Conservation (phyloP, 2,888 invertebrate genomes). For the Agrilus biguttatus region DNA sequence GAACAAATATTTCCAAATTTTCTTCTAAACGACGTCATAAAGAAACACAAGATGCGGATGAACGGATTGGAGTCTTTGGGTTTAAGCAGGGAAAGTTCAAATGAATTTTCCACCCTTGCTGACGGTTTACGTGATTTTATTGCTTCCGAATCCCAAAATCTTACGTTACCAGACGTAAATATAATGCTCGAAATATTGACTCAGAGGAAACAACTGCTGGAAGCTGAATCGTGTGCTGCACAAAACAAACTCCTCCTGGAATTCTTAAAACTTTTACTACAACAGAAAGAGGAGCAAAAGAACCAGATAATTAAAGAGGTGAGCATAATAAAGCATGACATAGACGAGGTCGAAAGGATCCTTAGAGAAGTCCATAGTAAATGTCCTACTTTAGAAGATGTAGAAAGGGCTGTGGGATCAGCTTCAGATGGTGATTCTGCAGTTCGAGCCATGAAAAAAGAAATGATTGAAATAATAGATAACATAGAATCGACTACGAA, state of each 20-base stretch:
- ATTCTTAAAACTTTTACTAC: conserved; percentile 63
- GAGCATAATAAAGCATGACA: conserved; percentile 57
- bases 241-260: conserved; percentile 73
- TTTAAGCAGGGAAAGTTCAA: conserved; percentile 26
- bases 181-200: conserved; percentile 66
- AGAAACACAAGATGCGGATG: conserved; percentile 47
- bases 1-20: conserved; percentile 79
- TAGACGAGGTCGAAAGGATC: conserved; percentile 54
- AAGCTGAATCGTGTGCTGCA: conserved; percentile 65
- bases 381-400: conserved; percentile 42
- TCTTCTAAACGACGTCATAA: conserved; percentile 65
- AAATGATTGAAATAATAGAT: conserved; percentile 40
- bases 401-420: conserved; percentile 30
- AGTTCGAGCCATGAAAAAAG: conserved; percentile 38
- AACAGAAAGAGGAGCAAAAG: conserved; percentile 54
- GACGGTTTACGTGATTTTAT: conserved; percentile 48
- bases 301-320: conserved; percentile 57
- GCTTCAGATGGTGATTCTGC: conserved; percentile 31
- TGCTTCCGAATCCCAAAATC: conserved; percentile 51
- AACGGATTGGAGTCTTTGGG: conserved; percentile 33
- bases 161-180: conserved; percentile 67
- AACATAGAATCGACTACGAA: conserved; percentile 35
- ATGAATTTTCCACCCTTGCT: conserved; percentile 29
- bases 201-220: conserved; percentile 62
- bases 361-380: conserved; percentile 41